These are phyloP conservation scores for Sapajus apella DNA, from an alignment of 2,113 vertebrate species.

Conservation along the genomic window DNA sequence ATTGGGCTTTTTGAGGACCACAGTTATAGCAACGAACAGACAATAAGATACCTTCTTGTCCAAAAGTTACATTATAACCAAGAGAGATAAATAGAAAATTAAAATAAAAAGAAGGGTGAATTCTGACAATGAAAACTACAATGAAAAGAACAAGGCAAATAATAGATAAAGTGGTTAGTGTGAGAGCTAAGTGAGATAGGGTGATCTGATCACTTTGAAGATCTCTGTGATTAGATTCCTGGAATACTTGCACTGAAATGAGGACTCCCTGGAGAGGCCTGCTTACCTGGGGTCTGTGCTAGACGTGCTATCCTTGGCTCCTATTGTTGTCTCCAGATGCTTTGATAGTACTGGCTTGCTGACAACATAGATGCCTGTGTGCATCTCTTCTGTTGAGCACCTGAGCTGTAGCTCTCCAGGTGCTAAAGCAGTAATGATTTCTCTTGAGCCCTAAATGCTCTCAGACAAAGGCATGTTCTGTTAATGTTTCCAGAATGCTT, in stretches of 20 bases:
- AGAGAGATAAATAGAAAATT: neutral
- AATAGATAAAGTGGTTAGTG: neutral
- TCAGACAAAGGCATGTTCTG: neutral
- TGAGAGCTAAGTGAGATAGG: neutral
- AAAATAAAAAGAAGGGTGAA: neutral
- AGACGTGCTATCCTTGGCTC: neutral
- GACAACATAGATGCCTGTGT: neutral
- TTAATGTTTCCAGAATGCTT: neutral
- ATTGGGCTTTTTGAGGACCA: too few species aligned
- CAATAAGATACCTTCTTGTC: neutral
- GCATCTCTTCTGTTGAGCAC: neutral
- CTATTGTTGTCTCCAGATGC: neutral
- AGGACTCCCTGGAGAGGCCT: neutral
- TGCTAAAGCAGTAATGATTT: neutral
- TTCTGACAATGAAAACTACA: neutral
- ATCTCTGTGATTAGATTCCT: neutral
- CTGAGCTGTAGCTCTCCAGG: neutral
- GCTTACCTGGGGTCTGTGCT: neutral
- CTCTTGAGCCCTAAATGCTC: neutral
- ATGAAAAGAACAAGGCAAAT: neutral
- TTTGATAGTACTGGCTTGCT: neutral
- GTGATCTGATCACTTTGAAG: neutral
- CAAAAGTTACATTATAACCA: neutral
- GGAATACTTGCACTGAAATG: neutral
- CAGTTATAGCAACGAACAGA: neutral